phyloP scores from a whole-genome alignment of 2,888 invertebrate species.

The Xestia xanthographa region DNA sequence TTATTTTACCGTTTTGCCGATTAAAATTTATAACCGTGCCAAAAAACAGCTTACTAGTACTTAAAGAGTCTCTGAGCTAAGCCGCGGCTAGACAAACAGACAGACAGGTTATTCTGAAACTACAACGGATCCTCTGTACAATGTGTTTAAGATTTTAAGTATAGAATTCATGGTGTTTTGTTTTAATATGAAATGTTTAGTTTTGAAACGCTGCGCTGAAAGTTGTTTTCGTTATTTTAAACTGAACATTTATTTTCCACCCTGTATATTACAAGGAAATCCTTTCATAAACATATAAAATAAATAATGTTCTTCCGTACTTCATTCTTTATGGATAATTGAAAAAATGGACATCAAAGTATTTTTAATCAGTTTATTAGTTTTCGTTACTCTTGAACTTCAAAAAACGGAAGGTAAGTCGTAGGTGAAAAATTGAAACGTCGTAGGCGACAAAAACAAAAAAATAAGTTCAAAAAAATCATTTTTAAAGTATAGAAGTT shows the following conservation, averaged over 20 bases:
- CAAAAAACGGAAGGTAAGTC: constrained; percentile 16
- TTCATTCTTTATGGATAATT: not conserved
- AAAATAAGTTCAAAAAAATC: too few species aligned
- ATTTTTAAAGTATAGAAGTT: too few species aligned
- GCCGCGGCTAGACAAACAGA: not conserved
- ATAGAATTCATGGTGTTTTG: not conserved
- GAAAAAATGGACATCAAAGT: constrained; percentile 26
- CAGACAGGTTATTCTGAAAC: not conserved
- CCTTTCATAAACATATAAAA: not conserved
- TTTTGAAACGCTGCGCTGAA: not conserved
- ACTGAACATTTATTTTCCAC: not conserved
- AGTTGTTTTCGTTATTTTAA: not conserved
- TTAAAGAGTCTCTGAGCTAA: not conserved
- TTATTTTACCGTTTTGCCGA: too few species aligned
- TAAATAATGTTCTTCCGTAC: too few species aligned
- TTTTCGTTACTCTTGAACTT: not conserved
- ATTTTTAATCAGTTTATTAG: not conserved
- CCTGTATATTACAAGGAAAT: constrained; percentile 9
- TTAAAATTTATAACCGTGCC: not conserved
- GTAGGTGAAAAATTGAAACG: not conserved
- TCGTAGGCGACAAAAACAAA: too few species aligned
- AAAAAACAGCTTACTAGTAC: not conserved
- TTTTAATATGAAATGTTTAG: not conserved
- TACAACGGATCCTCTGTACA: too few species aligned
- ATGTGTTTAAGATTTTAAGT: too few species aligned